Conservation (phyloP, 2,113 vertebrate genomes). For the Malurus melanocephalus region DNA sequence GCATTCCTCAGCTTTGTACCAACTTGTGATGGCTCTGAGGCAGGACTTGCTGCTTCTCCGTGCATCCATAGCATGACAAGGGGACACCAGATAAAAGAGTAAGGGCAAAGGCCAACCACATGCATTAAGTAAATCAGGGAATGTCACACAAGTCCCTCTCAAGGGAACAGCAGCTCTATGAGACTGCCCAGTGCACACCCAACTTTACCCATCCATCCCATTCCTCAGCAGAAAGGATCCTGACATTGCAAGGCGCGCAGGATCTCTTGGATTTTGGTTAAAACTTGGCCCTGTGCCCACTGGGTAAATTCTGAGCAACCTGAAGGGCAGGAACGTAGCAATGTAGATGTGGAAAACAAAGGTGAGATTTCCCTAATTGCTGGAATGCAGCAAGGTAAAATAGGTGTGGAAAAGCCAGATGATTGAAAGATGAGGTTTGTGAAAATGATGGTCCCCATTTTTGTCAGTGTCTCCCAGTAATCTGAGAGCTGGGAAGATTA, state of each 20-base stretch:
- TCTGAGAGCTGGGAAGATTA: not conserved
- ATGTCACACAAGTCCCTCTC: not conserved
- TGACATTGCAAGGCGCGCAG: not conserved
- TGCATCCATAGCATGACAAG: not conserved
- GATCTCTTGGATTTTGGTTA: not conserved
- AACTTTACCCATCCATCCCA: not conserved
- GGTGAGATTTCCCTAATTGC: not conserved
- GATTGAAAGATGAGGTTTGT: accelerated
- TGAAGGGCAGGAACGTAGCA: not conserved
- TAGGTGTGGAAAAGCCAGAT: accelerated
- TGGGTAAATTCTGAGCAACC: not conserved
- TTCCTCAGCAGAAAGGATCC: not conserved
- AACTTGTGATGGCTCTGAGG: not conserved
- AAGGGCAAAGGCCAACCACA: not conserved
- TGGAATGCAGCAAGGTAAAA: not conserved
- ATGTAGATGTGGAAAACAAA: not conserved
- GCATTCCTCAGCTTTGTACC: not conserved
- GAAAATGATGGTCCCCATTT: not conserved
- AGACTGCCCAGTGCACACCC: not conserved
- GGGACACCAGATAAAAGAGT: not conserved
- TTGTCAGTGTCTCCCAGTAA: not conserved
- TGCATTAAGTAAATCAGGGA: not conserved
- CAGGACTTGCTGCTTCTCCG: not conserved
- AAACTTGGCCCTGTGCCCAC: not conserved
- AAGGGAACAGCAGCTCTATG: not conserved